Base-by-base conservation (phyloP, 2,113 vertebrate species). In the Speoplatyrhinus poulsoni region DNA sequence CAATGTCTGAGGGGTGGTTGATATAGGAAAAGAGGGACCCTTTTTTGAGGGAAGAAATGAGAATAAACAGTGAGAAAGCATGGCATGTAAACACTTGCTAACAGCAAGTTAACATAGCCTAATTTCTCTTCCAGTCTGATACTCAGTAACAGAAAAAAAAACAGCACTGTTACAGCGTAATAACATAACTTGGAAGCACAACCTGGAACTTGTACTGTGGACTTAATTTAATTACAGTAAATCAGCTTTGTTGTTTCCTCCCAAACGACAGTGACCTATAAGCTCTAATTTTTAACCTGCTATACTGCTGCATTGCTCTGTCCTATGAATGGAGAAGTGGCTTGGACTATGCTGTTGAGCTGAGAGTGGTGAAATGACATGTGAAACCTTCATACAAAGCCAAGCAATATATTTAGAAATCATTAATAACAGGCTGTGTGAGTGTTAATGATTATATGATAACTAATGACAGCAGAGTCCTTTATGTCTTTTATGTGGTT, bases 361-460 rank as follows among this genome's bases (percentile, higher is more conserved):
- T 33, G 12, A 46, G 50, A 49, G 62, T 69, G 73, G 10, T 55
- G 79, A 69, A 74, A 58, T 78, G 0, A 76, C 77, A 81, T 77
- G 69, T 75, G 76, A 82, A 78, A 69, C 74, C 74, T 73, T 72
- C 64, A 79, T 68, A 85, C 76, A 82, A 84, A 82, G 69, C 80
- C 69, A 74, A 82, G 79, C 85, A 82, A 86, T 86, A 85, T 89
- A 76, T 88, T 82, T 79, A 85, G 84, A 85, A 87, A 85, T 89
- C 87, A 88, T 90, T 89, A 88, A 87, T 82, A 85, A 77, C 87
- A 89, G 79, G 84, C 82, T 84, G 79, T 85, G 79, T 82, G 78
- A 84, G 76, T 79, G 85, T 87, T 80, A 73, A 41, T 41, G 7
- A 41, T 41, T 41, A 41, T 82, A 81, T 77, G 77, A 83, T 89